Base-by-base conservation (phyloP, 2,888 invertebrate genomes). In the Morpho helenor region DNA sequence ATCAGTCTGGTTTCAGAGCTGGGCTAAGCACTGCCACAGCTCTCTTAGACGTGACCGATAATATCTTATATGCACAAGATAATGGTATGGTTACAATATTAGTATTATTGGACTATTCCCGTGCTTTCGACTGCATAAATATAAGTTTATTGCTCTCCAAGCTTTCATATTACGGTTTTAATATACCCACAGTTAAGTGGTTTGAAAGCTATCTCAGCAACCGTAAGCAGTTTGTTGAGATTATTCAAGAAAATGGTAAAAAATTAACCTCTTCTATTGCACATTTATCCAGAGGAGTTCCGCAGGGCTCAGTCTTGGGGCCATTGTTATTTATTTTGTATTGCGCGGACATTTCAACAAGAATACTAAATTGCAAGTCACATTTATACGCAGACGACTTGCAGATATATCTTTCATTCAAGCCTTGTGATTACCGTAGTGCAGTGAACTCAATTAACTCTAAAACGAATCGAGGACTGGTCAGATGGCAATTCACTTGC, bases 61-160 rank as follows among this genome's bases (percentile, higher is more conserved):
- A 74, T 47, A 59, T 72, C 1, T 48, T 71, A 6, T 23, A 42
- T 0, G 69, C 64, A 0, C 62, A 62, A 1, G 74, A 78, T 48
- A 22, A 39, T 0, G 63, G 66, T 2, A 45, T 50, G 50, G 57
- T 68, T 5, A 68, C 69, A 0, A 23, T 72, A 0, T 45, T 72
- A 3, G 59, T 66, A 0, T 49, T 72, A 0, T 62, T 74, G 7
- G 73, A 75, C 52, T 74, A 68, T 46, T 69, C 71, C 0, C 68
- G 73, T 10, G 75, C 72, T 7, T 75, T 75, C 48, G 73, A 75
- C 47, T 57, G 59, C 16, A 66, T 74, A 53, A 0, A 56, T 44
- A 10, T 46, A 46, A 10, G 9, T 10, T 47, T 53, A 8, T 10
- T 53, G 10, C 10, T 46, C 4, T 46, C 53, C 7, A 53, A 53